Base-by-base conservation (phyloP, 2,888 invertebrate species). In the Mesoligia furuncula region DNA sequence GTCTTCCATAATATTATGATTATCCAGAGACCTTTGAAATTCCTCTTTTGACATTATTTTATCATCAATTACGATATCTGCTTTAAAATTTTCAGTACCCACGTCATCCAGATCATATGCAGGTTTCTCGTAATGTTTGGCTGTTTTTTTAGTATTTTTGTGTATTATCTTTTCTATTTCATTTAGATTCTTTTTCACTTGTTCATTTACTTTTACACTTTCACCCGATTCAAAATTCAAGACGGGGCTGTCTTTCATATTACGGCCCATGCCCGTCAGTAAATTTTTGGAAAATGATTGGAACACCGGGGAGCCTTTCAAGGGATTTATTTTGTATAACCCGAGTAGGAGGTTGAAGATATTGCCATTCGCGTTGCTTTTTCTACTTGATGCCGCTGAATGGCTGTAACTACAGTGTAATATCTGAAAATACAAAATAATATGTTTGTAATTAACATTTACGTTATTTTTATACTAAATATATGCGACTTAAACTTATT, bases 251-350 rank as follows among this genome's bases (percentile, higher is more conserved):
- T 70, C 70, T 69, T 62, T 81, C 7, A 81, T 87, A 24, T 42
- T 11, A 1, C 51, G 74, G 20, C 72, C 61, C 42, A 91, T 81
- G 11, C 69, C 67, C 27, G 90, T 77, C 74, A 95, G 90, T 61
- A 94, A 83, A 75, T 88, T 88, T 79, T 93, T 91, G 75, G 93
- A 91, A 89, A 94, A 95, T 59, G 89, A 86, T 89, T 92, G 91
- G 85, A 90, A 95, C 77, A 95, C 86, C 73, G 92, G 90, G 9
- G 95, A 95, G 48, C 88, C 87, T 85, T 89, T 93, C 74, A 96
- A 88, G 61, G 95, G 95, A 84, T 95, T 95, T 85, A 93, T 86
- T 92, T 95, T 95, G 81, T 94, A 95, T 64, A 95, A 88, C 42
- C 92, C 93, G 0, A 95, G 85, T 59, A 95, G 83, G 1, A 93